Evolutionary conservation across 2,113 vertebrate genomes (phyloP).

Genomic region (Zonotrichia leucophrys): DNA sequence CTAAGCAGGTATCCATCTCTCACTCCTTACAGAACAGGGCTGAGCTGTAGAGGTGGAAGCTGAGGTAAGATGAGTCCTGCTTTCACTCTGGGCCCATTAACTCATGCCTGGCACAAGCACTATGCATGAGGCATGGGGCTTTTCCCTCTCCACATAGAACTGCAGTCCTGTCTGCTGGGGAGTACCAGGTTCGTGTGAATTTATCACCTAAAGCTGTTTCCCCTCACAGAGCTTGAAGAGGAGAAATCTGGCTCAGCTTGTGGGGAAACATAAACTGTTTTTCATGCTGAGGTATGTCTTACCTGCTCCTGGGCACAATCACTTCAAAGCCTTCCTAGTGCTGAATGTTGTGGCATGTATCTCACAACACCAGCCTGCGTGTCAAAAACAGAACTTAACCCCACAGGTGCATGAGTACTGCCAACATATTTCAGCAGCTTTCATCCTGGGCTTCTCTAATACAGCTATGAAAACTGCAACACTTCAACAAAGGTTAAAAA

Average conservation of each 20-base stretch:
- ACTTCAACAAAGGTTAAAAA: neutral
- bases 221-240: neutral
- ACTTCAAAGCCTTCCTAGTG: constrained; percentile 11
- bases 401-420: neutral
- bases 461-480: neutral
- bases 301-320: constrained; percentile 25
- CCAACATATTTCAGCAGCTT: neutral
- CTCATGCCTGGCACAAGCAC: neutral
- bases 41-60: neutral
- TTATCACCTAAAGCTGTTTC: neutral
- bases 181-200: neutral
- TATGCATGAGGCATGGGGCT: neutral
- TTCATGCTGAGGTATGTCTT: neutral
- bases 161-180: neutral
- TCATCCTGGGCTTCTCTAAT: neutral
- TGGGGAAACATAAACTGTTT: neutral
- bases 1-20: neutral
- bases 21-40: neutral
- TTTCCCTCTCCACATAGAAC: neutral
- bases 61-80: neutral
- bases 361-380: neutral
- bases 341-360: neutral
- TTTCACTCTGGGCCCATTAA: neutral
- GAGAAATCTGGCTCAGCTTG: neutral
- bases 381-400: constrained; percentile 17